Percentiles rank a stretch among this genome's conserved stretches.
Evolutionary conservation across 2,797 vertebrate genomes (phyloP).

Genomic region (Melanotaenia boesemani): DNA sequence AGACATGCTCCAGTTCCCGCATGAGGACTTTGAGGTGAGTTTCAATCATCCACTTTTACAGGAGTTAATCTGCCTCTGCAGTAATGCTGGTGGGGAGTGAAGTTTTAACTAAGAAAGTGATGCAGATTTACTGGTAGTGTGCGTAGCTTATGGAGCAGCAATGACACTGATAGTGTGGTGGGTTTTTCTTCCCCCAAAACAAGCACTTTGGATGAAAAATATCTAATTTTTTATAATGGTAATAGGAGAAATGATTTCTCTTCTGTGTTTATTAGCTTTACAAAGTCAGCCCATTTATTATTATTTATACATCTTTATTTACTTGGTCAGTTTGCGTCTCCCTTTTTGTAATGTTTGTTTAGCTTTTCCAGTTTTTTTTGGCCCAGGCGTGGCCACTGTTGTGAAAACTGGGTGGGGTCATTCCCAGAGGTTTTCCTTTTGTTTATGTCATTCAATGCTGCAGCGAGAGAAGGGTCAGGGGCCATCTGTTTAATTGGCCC

Average conservation of each 20-base stretch:
- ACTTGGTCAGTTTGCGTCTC: conserved; percentile 26
- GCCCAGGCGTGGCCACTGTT: conserved; percentile 32
- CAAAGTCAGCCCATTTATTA: conserved; percentile 22
- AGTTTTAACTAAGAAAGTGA: conserved; percentile 2
- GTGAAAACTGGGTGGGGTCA: conserved; percentile 55
- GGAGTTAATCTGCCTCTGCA: neutral
- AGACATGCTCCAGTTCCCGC: conserved; percentile 97
- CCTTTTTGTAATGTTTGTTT: conserved; percentile 62
- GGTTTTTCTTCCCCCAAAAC: conserved; percentile 12
- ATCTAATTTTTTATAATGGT: neutral
- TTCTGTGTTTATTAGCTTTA: neutral
- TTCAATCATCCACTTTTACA: neutral
- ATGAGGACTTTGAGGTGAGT: conserved; percentile 96
- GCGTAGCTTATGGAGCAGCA: neutral
- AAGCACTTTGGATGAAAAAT: neutral
- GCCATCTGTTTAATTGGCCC: conserved; percentile 71
- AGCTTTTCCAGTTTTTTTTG: conserved; percentile 37
- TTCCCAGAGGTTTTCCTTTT: conserved; percentile 53
- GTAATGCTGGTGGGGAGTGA: neutral
- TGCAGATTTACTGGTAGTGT: conserved; percentile 7
- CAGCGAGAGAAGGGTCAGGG: conserved; percentile 53
- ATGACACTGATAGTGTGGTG: neutral
- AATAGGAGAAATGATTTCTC: conserved; percentile 1
- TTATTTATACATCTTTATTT: conserved; percentile 38
- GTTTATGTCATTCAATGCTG: conserved; percentile 60